These are phyloP conservation scores for Eonycteris spelaea DNA, from an alignment of 2,113 vertebrate genomes.

Conservation along the genomic window DNA sequence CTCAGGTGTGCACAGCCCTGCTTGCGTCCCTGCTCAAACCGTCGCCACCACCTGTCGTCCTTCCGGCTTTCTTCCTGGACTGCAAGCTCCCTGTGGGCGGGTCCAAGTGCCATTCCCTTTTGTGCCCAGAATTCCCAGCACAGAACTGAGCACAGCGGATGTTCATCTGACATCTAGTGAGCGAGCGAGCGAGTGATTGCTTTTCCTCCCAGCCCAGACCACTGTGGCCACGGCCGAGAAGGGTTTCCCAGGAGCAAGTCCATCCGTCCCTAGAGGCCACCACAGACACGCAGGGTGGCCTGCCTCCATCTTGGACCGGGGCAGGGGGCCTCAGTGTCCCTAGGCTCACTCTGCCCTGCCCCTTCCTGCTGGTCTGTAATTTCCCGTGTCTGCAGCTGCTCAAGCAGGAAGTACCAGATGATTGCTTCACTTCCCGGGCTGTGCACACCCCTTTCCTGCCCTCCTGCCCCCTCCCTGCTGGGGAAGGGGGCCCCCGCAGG, in stretches of 20 bases:
- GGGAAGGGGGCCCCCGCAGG: neutral
- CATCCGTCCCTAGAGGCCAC: neutral
- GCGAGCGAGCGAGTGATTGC: accelerated
- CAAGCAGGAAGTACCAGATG: neutral
- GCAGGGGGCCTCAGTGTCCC: neutral
- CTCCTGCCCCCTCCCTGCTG: neutral
- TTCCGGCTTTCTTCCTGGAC: neutral
- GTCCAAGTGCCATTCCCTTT: neutral
- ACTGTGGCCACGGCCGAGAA: neutral
- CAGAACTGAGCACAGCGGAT: neutral
- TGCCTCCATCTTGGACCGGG: neutral
- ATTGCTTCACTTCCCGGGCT: conserved; percentile 52
- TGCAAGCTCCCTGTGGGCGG: neutral
- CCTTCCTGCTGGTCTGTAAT: neutral
- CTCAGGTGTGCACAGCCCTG: neutral
- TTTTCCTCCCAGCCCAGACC: neutral
- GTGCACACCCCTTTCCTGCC: conserved; percentile 41
- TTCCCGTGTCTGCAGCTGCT: neutral
- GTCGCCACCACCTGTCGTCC: neutral
- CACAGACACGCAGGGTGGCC: no score
- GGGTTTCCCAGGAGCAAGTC: neutral
- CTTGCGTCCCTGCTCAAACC: no score
- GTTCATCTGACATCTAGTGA: neutral
- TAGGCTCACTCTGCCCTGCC: neutral
- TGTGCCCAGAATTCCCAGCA: neutral